Percentiles rank a stretch among this genome's conserved stretches.
These are phyloP conservation scores for Branchinecta lynchi DNA, from an alignment of 1,140 invertebrate species.

Conservation along the genomic window DNA sequence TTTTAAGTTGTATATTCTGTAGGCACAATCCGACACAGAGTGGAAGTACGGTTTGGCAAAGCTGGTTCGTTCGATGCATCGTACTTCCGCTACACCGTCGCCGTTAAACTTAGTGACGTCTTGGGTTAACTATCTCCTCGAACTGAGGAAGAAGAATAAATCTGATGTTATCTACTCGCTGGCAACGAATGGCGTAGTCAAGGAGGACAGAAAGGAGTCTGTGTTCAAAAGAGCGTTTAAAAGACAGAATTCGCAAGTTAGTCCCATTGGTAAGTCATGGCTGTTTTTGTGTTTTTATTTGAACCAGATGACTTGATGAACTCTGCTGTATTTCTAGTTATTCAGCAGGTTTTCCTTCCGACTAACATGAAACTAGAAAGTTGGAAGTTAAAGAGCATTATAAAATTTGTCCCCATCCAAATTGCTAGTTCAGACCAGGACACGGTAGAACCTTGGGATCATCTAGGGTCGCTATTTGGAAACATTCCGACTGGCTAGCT, in stretches of 20 bases:
- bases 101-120: slow-evolving; percentile 91
- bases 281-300: neutral
- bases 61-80: slow-evolving; percentile 95
- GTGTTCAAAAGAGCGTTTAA: slow-evolving; percentile 15
- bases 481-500: too few species aligned
- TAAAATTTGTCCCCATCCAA: too few species aligned
- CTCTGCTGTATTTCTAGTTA: slow-evolving; percentile 11
- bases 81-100: slow-evolving; percentile 89
- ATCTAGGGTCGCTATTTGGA: too few species aligned
- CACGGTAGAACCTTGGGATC: too few species aligned
- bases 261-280: neutral
- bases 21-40: slow-evolving; percentile 99
- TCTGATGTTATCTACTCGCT: neutral
- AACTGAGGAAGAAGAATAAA: slow-evolving; percentile 52
- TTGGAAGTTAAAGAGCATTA: too few species aligned
- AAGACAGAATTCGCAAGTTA: slow-evolving; percentile 6
- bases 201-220: slow-evolving; percentile 12
- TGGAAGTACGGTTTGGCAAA: slow-evolving; percentile 99
- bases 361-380: too few species aligned
- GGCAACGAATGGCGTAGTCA: neutral
- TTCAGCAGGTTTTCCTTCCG: too few species aligned
- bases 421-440: too few species aligned
- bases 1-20: slow-evolving; percentile 21
- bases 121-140: slow-evolving; percentile 66
- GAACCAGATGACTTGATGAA: neutral